phyloP scores from a whole-genome alignment of 2,888 invertebrate genomes.

The Perdita meconis region DNA sequence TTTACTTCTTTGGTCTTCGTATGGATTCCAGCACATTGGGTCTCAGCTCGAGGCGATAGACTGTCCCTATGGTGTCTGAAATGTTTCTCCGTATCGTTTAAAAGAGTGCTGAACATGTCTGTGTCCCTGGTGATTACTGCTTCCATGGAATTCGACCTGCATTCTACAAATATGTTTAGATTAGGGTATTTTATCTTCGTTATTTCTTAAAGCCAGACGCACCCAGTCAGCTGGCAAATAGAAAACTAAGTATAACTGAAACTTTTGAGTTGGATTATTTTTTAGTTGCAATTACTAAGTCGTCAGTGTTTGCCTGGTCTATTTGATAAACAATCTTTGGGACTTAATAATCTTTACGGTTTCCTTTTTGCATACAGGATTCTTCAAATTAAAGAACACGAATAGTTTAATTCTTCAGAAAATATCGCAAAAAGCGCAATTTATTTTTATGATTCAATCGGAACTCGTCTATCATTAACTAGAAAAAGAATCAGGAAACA shows the following conservation, averaged over 20 bases:
- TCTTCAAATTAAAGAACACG: no score
- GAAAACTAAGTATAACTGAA: not conserved
- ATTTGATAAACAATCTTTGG: no score
- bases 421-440: no score
- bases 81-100: slow-evolving; percentile 86
- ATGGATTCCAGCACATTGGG: slow-evolving; percentile 61
- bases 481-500: not conserved
- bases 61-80: slow-evolving; percentile 86
- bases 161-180: slow-evolving; percentile 83
- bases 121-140: slow-evolving; percentile 84
- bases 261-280: no score
- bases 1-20: slow-evolving; percentile 70
- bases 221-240: no score
- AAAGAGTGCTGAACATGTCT: slow-evolving; percentile 86
- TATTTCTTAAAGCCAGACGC: not conserved
- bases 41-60: slow-evolving; percentile 77
- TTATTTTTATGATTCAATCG: no score
- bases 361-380: no score
- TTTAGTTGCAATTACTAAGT: no score
- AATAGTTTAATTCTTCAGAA: no score
- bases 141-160: slow-evolving; percentile 89
- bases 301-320: no score
- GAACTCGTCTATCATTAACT: no score
- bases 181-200: not conserved
- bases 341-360: no score